Conservation (phyloP, 2,113 vertebrate genomes). For the Diadophis punctatus region DNA sequence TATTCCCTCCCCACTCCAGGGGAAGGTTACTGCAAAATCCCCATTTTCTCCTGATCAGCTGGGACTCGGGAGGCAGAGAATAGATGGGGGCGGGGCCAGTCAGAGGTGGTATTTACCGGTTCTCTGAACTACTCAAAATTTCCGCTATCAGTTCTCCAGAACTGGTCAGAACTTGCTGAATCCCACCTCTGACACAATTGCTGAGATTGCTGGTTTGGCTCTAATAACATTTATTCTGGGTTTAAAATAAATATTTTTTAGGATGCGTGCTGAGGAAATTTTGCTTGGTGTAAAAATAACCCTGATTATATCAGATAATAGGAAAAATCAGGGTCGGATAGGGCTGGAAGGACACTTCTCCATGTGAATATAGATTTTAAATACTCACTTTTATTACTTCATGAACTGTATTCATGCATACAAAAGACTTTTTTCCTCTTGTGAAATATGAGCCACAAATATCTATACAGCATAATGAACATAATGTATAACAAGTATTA, state of each 20-base stretch:
- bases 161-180: too few relatives aligned
- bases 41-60: too few relatives aligned
- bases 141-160: too few relatives aligned
- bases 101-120: too few relatives aligned
- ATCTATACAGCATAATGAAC: background rate
- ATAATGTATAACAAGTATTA: slow-evolving; percentile 7
- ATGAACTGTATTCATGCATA: background rate
- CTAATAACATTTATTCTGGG: background rate
- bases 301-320: background rate
- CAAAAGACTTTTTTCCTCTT: background rate
- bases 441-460: background rate
- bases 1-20: too few relatives aligned
- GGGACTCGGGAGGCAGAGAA: too few relatives aligned
- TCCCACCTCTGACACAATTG: background rate
- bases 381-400: background rate
- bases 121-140: too few relatives aligned
- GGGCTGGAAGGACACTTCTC: background rate
- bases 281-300: background rate
- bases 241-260: background rate
- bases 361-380: background rate
- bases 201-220: background rate
- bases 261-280: background rate
- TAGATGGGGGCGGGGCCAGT: too few relatives aligned
- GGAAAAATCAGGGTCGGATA: background rate
- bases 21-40: too few relatives aligned